phyloP scores from a whole-genome alignment of 2,797 vertebrate genomes.

The Rhyacichthys aspro region DNA sequence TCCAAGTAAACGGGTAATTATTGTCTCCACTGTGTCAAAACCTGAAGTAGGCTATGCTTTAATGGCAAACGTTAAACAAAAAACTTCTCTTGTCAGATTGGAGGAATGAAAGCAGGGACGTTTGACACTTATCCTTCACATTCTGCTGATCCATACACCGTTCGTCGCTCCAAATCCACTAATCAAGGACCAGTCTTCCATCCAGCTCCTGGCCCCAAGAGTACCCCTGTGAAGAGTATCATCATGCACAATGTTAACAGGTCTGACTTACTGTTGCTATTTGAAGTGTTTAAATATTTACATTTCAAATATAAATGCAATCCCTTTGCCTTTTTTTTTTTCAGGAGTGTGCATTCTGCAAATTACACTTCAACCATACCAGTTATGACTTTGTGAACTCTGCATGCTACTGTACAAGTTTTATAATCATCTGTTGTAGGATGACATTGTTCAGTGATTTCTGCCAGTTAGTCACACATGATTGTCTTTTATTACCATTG shows the following conservation, averaged over 20 bases:
- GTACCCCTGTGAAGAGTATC: constrained; percentile 57
- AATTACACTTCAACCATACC: constrained; percentile 45
- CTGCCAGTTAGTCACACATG: no score
- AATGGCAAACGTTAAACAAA: background rate
- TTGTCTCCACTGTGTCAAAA: background rate
- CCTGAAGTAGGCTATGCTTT: background rate
- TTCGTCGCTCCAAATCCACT: constrained; percentile 27
- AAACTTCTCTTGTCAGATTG: constrained; percentile 28
- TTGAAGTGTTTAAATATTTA: background rate
- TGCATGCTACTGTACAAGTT: background rate
- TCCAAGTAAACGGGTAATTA: constrained; percentile 83
- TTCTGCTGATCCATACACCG: constrained; percentile 47
- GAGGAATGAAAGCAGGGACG: constrained; percentile 65
- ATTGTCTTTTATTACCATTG: no score
- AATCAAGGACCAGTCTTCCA: constrained; percentile 37
- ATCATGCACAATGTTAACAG: constrained; percentile 54
- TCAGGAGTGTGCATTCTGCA: constrained; percentile 46
- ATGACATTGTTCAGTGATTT: background rate
- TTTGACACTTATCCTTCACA: constrained; percentile 51
- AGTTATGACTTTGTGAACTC: constrained; percentile 31
- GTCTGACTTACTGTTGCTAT: background rate
- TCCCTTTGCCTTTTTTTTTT: constrained; percentile 17
- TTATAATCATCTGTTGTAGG: constrained; percentile 7
- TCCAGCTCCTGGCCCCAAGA: constrained; percentile 56
- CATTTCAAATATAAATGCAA: background rate